Evolutionary conservation across 2,113 vertebrate species (phyloP).

Genomic region (Grus americana): DNA sequence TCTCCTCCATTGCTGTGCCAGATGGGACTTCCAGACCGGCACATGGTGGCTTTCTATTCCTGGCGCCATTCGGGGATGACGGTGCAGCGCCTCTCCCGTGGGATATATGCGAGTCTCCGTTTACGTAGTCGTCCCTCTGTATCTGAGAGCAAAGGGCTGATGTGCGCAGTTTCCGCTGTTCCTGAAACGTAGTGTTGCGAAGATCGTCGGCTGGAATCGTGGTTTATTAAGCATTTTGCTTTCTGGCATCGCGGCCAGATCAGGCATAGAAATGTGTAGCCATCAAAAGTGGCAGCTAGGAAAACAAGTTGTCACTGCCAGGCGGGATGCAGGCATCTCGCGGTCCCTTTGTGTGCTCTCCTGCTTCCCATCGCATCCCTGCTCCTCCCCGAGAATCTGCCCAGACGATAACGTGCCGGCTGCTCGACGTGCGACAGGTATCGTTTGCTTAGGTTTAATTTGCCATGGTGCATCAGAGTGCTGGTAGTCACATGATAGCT

Average conservation of each 20-base stretch:
- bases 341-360: background rate
- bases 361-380: background rate
- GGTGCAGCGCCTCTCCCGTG: background rate
- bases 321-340: background rate
- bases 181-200: background rate
- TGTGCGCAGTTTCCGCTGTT: rapidly evolving
- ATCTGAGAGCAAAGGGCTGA: background rate
- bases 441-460: constrained; percentile 58
- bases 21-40: background rate
- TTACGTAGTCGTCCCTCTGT: background rate
- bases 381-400: background rate
- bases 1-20: background rate
- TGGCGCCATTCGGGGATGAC: background rate
- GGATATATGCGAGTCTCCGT: background rate
- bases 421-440: constrained; percentile 12
- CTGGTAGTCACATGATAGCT: constrained; percentile 56
- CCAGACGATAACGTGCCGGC: background rate
- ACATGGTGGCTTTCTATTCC: background rate
- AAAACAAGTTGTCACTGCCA: background rate
- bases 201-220: rapidly evolving
- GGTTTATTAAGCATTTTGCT: background rate
- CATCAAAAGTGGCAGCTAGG: background rate
- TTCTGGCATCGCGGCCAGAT: rapidly evolving
- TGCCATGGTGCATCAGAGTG: constrained; percentile 12
- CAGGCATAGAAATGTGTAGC: rapidly evolving